Evolutionary conservation across 37 sponge, comb jelly and placozoan species (phyloP).

Genomic region (Oopsacas minuta): DNA sequence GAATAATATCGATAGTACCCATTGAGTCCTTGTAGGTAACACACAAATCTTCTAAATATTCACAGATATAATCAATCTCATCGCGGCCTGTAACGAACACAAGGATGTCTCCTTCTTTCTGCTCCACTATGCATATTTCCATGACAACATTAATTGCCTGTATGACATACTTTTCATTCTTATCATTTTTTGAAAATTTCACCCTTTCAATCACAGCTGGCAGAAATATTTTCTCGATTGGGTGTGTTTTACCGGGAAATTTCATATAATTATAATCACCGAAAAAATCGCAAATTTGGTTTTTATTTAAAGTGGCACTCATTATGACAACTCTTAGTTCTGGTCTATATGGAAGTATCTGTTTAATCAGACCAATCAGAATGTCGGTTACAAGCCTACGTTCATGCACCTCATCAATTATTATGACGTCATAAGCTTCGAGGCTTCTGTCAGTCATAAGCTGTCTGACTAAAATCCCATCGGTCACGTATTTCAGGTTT

Average conservation of each 20-base stretch:
- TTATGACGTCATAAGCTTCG: background rate
- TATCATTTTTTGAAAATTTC: background rate
- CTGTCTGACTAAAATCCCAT: background rate
- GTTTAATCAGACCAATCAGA: background rate
- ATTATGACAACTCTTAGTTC: background rate
- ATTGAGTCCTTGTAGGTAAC: background rate
- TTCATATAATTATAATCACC: background rate
- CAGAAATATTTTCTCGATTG: background rate
- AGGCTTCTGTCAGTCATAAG: background rate
- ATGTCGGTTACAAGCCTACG: background rate
- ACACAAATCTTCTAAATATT: background rate
- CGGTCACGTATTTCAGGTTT: background rate
- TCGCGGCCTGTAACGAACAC: background rate
- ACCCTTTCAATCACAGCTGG: background rate
- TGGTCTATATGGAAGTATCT: background rate
- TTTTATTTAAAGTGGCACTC: background rate
- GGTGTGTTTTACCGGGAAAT: background rate
- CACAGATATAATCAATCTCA: background rate
- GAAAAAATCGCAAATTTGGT: background rate
- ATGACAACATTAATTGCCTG: background rate
- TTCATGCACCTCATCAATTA: constrained; percentile 3
- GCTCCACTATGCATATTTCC: background rate
- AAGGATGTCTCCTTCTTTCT: background rate
- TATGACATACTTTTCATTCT: background rate
- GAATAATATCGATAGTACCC: background rate